Evolutionary conservation across 2,113 vertebrate species (phyloP).

Genomic region (Orientallactaga bullata): DNA sequence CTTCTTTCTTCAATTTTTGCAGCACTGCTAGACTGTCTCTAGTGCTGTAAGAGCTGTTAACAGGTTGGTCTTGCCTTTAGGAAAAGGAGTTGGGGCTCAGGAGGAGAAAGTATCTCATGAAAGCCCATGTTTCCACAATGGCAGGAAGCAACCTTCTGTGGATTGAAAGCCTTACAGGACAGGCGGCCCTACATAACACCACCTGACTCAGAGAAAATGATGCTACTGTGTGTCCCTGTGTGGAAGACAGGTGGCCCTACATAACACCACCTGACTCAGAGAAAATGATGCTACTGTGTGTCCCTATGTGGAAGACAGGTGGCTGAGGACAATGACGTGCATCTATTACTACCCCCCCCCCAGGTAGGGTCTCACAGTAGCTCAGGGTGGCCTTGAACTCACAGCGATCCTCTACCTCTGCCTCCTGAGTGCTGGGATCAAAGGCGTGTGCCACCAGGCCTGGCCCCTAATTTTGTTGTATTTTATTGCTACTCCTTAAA

Average conservation of each 20-base stretch:
- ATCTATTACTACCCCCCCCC: accelerated
- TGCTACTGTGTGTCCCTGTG: background rate
- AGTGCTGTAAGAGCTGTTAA: background rate
- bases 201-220: background rate
- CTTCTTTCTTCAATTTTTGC: background rate
- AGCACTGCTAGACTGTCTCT: background rate
- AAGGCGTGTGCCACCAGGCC: too few relatives aligned
- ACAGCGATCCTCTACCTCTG: too few relatives aligned
- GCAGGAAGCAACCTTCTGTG: background rate
- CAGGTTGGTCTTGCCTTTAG: background rate
- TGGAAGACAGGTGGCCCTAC: background rate
- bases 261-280: background rate
- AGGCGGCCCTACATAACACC: background rate
- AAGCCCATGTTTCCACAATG: background rate
- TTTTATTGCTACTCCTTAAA: background rate
- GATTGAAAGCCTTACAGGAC: background rate
- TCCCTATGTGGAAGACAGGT: background rate
- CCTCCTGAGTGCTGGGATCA: too few relatives aligned
- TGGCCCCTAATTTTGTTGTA: background rate
- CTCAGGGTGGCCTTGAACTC: too few relatives aligned
- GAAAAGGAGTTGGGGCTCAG: background rate
- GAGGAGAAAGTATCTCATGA: background rate
- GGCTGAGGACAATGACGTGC: accelerated
- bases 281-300: background rate
- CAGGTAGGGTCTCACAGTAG: too few relatives aligned